These are phyloP conservation scores for Corella eumyota DNA, from an alignment of 23 tunicate species.

Conservation along the genomic window DNA sequence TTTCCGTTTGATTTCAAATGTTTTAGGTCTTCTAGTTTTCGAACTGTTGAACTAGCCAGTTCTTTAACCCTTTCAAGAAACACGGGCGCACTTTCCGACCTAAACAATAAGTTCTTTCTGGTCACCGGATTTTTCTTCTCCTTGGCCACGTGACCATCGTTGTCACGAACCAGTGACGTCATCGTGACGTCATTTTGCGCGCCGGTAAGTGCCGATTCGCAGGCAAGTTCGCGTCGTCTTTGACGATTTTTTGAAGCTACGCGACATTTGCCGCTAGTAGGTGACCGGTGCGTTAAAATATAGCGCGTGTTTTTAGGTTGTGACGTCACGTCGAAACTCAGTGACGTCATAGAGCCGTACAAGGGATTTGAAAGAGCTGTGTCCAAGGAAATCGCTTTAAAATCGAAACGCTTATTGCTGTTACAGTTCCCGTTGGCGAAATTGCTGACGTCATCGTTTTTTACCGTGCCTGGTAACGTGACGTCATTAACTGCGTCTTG, in stretches of 20 bases:
- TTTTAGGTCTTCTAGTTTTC: too few relatives aligned
- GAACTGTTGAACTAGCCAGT: too few relatives aligned
- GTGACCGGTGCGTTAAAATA: too few relatives aligned
- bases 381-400: background rate
- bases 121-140: too few relatives aligned
- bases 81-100: slow-evolving; percentile 1
- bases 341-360: too few relatives aligned
- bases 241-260: slow-evolving; percentile 19
- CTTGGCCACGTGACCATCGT: too few relatives aligned
- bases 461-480: background rate
- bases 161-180: slow-evolving; percentile 22
- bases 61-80: too few relatives aligned
- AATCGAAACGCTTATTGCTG: slow-evolving; percentile 1
- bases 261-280: background rate
- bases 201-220: slow-evolving; percentile 40
- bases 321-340: too few relatives aligned
- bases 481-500: slow-evolving; percentile 1
- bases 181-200: slow-evolving; percentile 19
- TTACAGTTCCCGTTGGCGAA: slow-evolving; percentile 1
- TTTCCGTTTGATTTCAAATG: too few relatives aligned
- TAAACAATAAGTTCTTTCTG: too few relatives aligned
- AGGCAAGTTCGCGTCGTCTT: slow-evolving; percentile 42
- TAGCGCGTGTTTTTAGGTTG: too few relatives aligned
- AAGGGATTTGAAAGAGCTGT: too few relatives aligned
- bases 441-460: background rate